Evolutionary conservation across 2,797 vertebrate genomes (phyloP).

Genomic region (Anguilla megastoma): DNA sequence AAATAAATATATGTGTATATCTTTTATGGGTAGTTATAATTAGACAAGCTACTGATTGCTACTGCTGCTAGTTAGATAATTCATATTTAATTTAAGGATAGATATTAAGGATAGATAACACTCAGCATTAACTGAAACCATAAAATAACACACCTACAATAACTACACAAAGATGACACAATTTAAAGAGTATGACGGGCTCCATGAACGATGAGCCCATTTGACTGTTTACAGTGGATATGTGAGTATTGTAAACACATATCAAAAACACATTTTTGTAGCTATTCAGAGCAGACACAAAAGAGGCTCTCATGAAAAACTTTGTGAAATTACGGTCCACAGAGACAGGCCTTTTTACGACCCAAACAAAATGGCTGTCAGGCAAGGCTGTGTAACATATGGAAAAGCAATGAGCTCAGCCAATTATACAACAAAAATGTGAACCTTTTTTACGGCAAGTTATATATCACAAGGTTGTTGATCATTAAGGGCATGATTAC

Average conservation of each 20-base stretch:
- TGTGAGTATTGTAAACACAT: not conserved
- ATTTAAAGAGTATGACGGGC: not conserved
- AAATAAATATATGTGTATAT: not conserved
- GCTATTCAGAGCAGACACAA: conserved; percentile 19
- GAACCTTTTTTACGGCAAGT: conserved; percentile 90
- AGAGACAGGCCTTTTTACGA: conserved; percentile 75
- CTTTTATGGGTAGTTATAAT: not conserved
- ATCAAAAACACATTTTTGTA: conserved; percentile 14
- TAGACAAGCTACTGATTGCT: not conserved
- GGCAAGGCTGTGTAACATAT: conserved; percentile 83
- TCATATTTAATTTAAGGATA: not conserved
- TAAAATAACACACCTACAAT: not conserved
- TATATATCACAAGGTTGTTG: conserved; percentile 95
- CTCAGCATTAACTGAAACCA: not conserved
- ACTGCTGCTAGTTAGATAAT: not conserved
- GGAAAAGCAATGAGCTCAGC: conserved; percentile 81
- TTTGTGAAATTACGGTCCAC: conserved; percentile 54
- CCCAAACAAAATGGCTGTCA: conserved; percentile 74
- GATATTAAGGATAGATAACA: not conserved
- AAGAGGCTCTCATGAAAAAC: conserved; percentile 66
- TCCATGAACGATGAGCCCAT: not conserved
- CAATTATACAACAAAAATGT: conserved; percentile 83
- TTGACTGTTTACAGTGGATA: not conserved
- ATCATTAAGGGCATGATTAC: conserved; percentile 99
- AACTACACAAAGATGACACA: not conserved